Percentiles rank a stretch among this genome's conserved stretches.
Evolutionary conservation across 2,797 vertebrate genomes (phyloP).

Genomic region (Sparus aurata): DNA sequence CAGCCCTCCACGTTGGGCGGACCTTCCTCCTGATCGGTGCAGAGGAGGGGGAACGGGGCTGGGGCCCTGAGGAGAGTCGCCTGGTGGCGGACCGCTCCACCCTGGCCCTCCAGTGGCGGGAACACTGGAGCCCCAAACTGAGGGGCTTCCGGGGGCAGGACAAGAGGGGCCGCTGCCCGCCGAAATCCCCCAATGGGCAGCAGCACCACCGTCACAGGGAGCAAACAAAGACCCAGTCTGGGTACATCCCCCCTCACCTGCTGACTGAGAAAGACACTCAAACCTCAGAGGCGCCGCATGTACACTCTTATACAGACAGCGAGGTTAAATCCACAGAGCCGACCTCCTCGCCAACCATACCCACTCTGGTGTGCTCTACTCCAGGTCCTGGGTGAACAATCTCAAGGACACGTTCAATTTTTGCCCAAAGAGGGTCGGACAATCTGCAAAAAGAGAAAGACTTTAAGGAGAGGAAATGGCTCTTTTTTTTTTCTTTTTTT

Average conservation of each 20-base stretch:
- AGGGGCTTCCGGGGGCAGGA: constrained; percentile 90
- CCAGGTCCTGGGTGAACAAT: constrained; percentile 44
- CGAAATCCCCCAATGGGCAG: constrained; percentile 43
- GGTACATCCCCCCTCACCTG: constrained; percentile 84
- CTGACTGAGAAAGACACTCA: constrained; percentile 57
- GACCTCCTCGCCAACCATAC: neutral
- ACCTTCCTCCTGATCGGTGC: constrained; percentile 90
- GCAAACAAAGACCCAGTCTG: constrained; percentile 40
- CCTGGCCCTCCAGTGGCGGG: constrained; percentile 91
- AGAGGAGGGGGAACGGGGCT: constrained; percentile 80
- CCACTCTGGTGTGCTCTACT: constrained; percentile 61
- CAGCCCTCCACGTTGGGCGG: constrained; percentile 85
- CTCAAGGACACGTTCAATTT: neutral
- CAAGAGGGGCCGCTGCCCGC: constrained; percentile 86
- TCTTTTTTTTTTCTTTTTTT: too few species aligned
- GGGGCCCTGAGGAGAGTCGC: constrained; percentile 86
- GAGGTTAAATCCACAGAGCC: constrained; percentile 6
- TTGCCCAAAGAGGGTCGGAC: neutral
- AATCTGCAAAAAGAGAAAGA: constrained; percentile 12
- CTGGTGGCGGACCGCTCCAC: constrained; percentile 90
- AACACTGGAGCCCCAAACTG: constrained; percentile 91
- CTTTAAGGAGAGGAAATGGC: neutral
- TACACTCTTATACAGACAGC: constrained; percentile 4
- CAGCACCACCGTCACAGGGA: constrained; percentile 28
- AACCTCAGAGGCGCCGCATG: constrained; percentile 13